Evolutionary conservation across 2,113 vertebrate genomes (phyloP).

Genomic region (Telmatochromis sp.): DNA sequence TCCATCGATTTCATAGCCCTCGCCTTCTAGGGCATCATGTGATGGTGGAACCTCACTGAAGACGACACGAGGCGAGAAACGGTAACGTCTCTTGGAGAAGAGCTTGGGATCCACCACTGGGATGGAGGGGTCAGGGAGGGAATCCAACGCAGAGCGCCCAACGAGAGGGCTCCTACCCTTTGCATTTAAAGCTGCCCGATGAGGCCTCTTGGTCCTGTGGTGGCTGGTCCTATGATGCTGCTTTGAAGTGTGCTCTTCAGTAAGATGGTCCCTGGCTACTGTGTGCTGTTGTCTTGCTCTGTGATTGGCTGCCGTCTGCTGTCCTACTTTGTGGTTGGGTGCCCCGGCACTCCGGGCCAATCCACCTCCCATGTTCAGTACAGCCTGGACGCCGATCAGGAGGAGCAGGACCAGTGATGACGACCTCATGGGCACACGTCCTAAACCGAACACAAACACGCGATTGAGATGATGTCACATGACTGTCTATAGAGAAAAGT

Average conservation of each 20-base stretch:
- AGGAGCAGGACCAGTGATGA: constrained; percentile 93
- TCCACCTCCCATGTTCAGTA: constrained; percentile 82
- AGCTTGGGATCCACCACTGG: constrained; percentile 86
- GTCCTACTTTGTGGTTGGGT: constrained; percentile 65
- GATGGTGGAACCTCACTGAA: constrained; percentile 84
- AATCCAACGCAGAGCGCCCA: neutral
- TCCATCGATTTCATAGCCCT: constrained; percentile 48
- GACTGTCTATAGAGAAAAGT: neutral
- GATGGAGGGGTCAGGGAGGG: constrained; percentile 60
- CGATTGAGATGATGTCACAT: neutral
- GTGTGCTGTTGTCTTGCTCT: constrained; percentile 59
- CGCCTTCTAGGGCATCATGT: constrained; percentile 57
- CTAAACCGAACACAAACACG: constrained; percentile 13
- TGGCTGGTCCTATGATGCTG: constrained; percentile 56
- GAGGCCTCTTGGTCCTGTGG: constrained; percentile 61
- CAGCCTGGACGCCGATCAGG: constrained; percentile 92
- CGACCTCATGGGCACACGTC: constrained; percentile 92
- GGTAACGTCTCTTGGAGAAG: constrained; percentile 82
- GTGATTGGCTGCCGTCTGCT: constrained; percentile 66
- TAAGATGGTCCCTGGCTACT: constrained; percentile 39
- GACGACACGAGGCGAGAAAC: constrained; percentile 86
- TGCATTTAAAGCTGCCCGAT: constrained; percentile 11
- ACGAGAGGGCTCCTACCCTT: constrained; percentile 44
- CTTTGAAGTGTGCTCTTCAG: constrained; percentile 25
- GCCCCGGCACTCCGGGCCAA: constrained; percentile 70